Evolutionary conservation across 1,140 invertebrate genomes (phyloP), one percentile per base, ranked within the genome.

Genomic region (Calliphora vicina): DNA sequence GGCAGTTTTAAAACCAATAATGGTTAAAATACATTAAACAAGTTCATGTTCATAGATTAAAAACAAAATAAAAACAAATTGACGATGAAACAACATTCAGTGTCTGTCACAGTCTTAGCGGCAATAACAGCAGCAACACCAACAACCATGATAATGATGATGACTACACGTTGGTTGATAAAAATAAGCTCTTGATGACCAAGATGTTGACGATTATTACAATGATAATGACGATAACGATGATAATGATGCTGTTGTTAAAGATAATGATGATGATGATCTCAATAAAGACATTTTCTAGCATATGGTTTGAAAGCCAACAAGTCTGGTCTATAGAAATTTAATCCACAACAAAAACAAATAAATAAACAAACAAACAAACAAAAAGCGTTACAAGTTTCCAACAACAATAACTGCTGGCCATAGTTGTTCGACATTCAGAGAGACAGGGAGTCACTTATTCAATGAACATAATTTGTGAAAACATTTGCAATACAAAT

Each of bases 401-500:
- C 4, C 45, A 1, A 50, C 12, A 17, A 50, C 45, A 50, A 50
- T 50, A 50, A 50, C 45, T 50, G 45, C 45, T 50, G 45, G 3
- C 45, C 45, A 35, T 35, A 35, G 43, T 45, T 45, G 43, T 45
- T 45, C 15, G 15, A 17, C 42, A 43, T 9, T 13, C 45, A 50
- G 45, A 50, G 45, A 50, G 45, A 50, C 45, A 50, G 45, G 17
- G 13, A 50, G 45, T 17, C 45, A 50, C 35, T 35, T 35, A 35
- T 20, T 67, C 61, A 67, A 67, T 67, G 61, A 67, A 13, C 74
- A 78, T 15, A 74, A 45, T 42, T 78, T 43, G 74, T 78, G 74
- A 78, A 78, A 78, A 43, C 35, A 78, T 78, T 78, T 78, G 35
- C 35, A 78, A 78, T 35, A 43, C 13, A 42, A 78, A 78, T 78